A percentile compares a stretch with the other conserved stretches of the same genome.
phyloP scores from a whole-genome alignment of 2,888 invertebrate genomes.

The Aporophyla lueneburgensis region DNA sequence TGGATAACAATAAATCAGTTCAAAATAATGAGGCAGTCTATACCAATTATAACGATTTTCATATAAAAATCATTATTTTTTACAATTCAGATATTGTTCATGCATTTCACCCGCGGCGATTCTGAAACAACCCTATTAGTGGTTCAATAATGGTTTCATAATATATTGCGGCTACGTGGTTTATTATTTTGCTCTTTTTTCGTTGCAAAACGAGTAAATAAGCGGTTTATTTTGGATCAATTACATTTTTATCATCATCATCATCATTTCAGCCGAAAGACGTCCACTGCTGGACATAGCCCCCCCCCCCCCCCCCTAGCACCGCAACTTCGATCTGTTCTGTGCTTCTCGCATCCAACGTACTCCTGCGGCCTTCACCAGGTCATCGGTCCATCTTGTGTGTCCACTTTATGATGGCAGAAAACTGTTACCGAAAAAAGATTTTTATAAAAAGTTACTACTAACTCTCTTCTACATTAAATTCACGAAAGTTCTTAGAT shows the following conservation, averaged over 20 bases:
- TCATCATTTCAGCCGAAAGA: no score
- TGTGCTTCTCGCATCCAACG: no score
- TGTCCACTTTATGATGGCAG: background rate
- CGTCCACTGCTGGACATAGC: no score
- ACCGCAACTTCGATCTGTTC: no score
- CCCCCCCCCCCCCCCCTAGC: no score
- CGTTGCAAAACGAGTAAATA: background rate
- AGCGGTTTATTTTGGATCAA: background rate
- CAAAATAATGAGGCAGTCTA: constrained; percentile 22
- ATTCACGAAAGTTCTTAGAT: no score
- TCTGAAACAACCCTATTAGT: constrained; percentile 49
- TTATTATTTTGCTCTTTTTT: constrained; percentile 28
- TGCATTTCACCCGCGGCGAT: constrained; percentile 39
- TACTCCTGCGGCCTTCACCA: no score
- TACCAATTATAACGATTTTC: constrained; percentile 7
- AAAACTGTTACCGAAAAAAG: background rate
- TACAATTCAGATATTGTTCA: constrained; percentile 36
- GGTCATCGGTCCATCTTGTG: no score
- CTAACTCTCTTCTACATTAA: no score
- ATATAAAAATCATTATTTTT: constrained; percentile 32
- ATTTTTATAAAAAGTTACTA: no score
- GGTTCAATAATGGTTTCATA: constrained; percentile 34
- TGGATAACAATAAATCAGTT: background rate
- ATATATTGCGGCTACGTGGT: background rate
- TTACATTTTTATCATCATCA: no score